A percentile compares a stretch with the other conserved stretches of the same genome.
These are phyloP conservation scores for Drosophila anceps DNA, from an alignment of 2,888 invertebrate species.

Conservation along the genomic window DNA sequence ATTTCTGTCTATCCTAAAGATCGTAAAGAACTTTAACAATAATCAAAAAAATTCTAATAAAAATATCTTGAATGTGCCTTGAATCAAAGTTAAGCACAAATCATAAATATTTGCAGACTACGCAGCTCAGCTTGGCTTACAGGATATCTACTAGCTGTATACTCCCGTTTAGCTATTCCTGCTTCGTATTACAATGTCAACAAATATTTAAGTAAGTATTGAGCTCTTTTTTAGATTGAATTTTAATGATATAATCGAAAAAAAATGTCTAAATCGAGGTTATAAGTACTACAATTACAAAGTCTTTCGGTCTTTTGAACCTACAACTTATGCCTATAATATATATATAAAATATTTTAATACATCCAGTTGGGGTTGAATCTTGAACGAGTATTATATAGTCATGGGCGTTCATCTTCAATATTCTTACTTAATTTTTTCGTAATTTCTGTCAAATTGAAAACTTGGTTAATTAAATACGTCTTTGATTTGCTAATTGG, in stretches of 20 bases:
- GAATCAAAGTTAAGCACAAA: not conserved
- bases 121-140: not conserved
- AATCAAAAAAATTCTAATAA: not conserved
- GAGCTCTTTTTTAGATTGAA: no score
- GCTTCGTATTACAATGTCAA: no score
- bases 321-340: no score
- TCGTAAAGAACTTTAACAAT: not conserved
- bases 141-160: not conserved
- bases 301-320: no score
- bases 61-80: not conserved
- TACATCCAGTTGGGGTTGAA: no score
- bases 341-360: no score
- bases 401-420: no score
- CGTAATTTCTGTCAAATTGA: constrained; percentile 4
- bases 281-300: no score
- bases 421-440: not conserved
- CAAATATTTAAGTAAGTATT: no score
- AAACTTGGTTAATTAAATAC: constrained; percentile 10
- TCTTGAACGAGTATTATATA: no score
- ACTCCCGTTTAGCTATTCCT: not conserved
- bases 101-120: not conserved
- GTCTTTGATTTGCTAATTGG: constrained; percentile 15
- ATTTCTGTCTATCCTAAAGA: not conserved
- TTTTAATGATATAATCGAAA: no score
- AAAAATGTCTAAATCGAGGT: no score